Evolutionary conservation across 2,113 vertebrate genomes (phyloP), one percentile per base, ranked within the genome.

Genomic region (Cyprinodon tularosa): DNA sequence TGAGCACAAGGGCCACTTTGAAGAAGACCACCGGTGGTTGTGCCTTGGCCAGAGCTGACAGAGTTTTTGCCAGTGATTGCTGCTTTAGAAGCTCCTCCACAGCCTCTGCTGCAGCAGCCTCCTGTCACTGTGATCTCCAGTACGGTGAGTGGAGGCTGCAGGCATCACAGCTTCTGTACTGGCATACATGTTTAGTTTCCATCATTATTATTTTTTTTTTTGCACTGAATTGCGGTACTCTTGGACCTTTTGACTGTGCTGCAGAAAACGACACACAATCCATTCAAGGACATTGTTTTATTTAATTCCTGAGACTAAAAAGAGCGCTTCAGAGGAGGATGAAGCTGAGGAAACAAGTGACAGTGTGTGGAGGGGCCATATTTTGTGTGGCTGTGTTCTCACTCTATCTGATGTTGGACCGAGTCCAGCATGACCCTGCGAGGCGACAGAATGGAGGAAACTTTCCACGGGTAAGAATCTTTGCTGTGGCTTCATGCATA

Each of bases 261-360:
- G 67, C 68, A 71, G 39, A 61, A 37, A 76, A 74, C 45, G 77
- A n/a, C 38, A 71, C 44, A 1, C 5, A 45, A 53, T 20, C 11
- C 44, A 70, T 45, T 70, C 69, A 80, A 77, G 82, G 76, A 69
- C 38, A 64, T 81, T 68, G 78, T 42, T 1, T 0, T 29, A 42
- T 64, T 65, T 53, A 62, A 37, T 22, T 59, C 48, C 66, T 12
- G 48, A 57, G 50, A 14, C 7, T 42, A 83, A 69, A 42, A 75
- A 80, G 71, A 42, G 53, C 39, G 42, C 53, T 60, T 50, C 63
- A 68, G 74, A 75, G 63, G 81, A 94, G 84, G 62, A 99, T 99
- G 98, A 99, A 98, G 95, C 95, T 99, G 90, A 98, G 97, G 90
- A 99, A 99, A 94, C 97, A 98, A 93, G 97, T 99, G 94, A 99